These are phyloP conservation scores for Ammospiza nelsoni DNA, from an alignment of 2,113 vertebrate species.

Conservation along the genomic window DNA sequence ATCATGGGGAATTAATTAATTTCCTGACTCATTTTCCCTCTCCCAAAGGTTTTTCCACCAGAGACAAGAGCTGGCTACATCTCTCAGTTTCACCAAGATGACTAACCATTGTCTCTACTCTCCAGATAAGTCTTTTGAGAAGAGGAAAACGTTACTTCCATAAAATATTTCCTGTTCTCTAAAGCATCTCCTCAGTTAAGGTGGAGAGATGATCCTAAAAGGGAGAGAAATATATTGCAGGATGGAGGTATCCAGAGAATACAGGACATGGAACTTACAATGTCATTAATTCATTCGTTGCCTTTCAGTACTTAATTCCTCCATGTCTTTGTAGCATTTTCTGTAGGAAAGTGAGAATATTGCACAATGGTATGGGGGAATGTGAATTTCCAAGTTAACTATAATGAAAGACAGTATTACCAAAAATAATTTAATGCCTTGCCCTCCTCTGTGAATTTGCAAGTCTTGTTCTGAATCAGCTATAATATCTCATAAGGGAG, in stretches of 20 bases:
- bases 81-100: background rate
- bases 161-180: background rate
- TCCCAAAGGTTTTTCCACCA: background rate
- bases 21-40: background rate
- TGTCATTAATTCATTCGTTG: background rate
- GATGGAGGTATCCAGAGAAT: background rate
- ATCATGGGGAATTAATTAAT: background rate
- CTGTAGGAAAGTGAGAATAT: background rate
- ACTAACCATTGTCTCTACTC: background rate
- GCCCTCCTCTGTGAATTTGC: background rate
- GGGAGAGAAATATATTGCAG: background rate
- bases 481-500: background rate
- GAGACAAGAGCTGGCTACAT: background rate
- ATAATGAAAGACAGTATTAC: background rate
- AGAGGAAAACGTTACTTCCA: background rate
- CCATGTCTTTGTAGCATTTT: background rate
- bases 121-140: background rate
- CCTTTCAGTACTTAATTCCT: background rate
- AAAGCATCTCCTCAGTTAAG: background rate
- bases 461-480: background rate
- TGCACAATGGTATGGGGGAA: background rate
- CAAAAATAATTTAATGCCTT: background rate
- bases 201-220: background rate
- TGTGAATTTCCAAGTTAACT: background rate
- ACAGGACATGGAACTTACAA: background rate